Evolutionary conservation across 1,140 invertebrate species (phyloP).

Genomic region (Pseudomyrmex concolor): DNA sequence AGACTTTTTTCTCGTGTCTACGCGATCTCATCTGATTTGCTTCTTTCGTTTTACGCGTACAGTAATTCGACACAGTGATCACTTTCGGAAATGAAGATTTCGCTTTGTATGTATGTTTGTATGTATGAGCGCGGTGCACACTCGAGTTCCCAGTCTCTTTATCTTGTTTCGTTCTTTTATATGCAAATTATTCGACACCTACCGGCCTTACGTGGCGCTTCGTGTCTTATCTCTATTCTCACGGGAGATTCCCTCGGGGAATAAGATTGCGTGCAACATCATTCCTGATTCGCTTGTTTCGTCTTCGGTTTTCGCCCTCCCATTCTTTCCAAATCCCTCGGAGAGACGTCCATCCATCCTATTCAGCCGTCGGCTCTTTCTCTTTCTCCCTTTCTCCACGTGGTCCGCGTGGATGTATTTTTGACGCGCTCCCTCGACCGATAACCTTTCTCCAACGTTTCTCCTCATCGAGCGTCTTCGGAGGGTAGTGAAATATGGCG

Average conservation of each 20-base stretch:
- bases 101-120: conserved; percentile 25
- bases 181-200: conserved; percentile 78
- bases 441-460: conserved; percentile 57
- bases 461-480: conserved; percentile 39
- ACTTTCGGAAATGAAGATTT: conserved; percentile 54
- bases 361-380: background rate
- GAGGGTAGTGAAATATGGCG: conserved; percentile 58
- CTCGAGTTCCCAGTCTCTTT: conserved; percentile 44
- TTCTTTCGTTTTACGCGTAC: conserved; percentile 19
- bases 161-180: conserved; percentile 68
- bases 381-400: background rate
- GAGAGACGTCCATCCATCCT: conserved; percentile 54
- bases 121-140: conserved; percentile 7
- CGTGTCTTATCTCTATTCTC: conserved; percentile 77
- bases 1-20: conserved; percentile 3
- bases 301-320: conserved; percentile 11
- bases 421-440: conserved; percentile 64
- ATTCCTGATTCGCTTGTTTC: conserved; percentile 53
- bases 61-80: conserved; percentile 31
- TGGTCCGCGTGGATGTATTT: conserved; percentile 65
- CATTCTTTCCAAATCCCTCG: conserved; percentile 28
- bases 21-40: background rate
- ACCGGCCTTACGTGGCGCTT: conserved; percentile 68
- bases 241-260: conserved; percentile 63
- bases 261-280: conserved; percentile 74